Conservation (phyloP, 2,888 invertebrate species). For the Athripsodes cinereus region DNA sequence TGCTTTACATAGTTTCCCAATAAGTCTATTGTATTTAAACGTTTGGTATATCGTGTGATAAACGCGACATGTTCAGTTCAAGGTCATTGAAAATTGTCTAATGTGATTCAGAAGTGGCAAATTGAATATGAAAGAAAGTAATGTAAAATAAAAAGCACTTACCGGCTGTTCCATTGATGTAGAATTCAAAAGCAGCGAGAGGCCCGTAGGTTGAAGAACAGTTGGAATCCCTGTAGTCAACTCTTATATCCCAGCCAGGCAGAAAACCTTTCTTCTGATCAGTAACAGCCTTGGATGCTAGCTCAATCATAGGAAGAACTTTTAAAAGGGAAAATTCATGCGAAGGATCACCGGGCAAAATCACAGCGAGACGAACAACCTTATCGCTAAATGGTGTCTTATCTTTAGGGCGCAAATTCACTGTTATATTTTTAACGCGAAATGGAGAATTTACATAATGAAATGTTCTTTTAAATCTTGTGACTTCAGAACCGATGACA, state of each 20-base stretch:
- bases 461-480: background rate
- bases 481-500: background rate
- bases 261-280: conserved; percentile 50
- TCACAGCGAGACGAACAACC: conserved; percentile 56
- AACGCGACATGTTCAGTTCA: no score
- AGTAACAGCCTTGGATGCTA: conserved; percentile 61
- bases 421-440: conserved; percentile 33
- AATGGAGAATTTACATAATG: background rate
- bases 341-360: conserved; percentile 55
- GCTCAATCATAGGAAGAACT: conserved; percentile 63
- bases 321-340: conserved; percentile 59
- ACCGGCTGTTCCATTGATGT: conserved; percentile 62
- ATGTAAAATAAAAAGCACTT: conserved; percentile 30
- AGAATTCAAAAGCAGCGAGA: conserved; percentile 71
- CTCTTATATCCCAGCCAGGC: conserved; percentile 62
- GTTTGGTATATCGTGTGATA: no score
- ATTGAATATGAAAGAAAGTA: background rate
- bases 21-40: no score
- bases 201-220: conserved; percentile 75
- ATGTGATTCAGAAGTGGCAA: background rate
- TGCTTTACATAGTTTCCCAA: no score
- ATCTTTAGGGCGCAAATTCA: conserved; percentile 39
- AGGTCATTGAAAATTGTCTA: no score
- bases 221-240: conserved; percentile 65
- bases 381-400: conserved; percentile 40